phyloP scores from a whole-genome alignment of 2,113 vertebrate genomes.

The Romanogobio albipinnatus region DNA sequence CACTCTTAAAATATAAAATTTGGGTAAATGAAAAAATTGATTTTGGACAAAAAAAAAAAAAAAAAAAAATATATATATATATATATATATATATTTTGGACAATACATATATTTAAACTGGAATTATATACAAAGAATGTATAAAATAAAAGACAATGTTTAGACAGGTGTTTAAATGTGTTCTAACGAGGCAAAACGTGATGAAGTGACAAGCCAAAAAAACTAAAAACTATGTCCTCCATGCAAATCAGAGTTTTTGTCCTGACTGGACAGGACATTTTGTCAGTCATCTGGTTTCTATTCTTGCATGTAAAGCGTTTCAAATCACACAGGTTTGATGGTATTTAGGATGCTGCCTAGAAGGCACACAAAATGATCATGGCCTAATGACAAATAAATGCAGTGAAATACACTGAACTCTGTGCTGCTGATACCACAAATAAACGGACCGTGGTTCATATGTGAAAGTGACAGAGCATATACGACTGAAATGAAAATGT shows the following conservation, averaged over 20 bases:
- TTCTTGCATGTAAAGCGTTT: background rate
- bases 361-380: background rate
- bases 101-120: too few species aligned
- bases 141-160: too few species aligned
- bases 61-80: too few species aligned
- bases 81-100: too few species aligned
- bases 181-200: background rate
- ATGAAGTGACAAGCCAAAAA: too few species aligned
- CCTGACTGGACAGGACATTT: background rate
- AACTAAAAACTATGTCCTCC: background rate
- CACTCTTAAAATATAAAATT: too few species aligned
- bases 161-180: background rate
- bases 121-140: too few species aligned
- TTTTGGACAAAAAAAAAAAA: too few species aligned
- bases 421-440: background rate
- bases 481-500: constrained; percentile 29
- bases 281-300: background rate
- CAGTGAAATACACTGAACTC: background rate
- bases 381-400: background rate
- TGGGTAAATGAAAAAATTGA: too few species aligned
- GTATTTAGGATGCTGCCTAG: background rate
- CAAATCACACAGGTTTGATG: background rate
- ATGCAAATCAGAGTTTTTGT: background rate
- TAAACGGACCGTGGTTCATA: background rate
- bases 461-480: background rate